These are phyloP conservation scores for Bombus cullumanus DNA, from an alignment of 1,140 invertebrate species.

Conservation along the genomic window DNA sequence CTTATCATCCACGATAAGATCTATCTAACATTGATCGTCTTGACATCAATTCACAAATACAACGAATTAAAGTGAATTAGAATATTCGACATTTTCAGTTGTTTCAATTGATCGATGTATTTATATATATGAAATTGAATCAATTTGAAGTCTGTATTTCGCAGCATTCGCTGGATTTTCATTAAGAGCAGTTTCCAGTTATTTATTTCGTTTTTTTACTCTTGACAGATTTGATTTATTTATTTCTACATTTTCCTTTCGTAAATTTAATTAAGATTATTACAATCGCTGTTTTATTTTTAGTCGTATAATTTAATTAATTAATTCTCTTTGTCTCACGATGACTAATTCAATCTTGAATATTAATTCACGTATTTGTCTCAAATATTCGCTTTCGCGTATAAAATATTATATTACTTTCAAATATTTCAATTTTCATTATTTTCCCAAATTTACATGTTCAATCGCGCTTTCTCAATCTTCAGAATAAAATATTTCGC, in stretches of 20 bases:
- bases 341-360: not conserved
- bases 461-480: too few relatives aligned
- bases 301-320: not conserved
- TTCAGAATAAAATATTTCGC: too few relatives aligned
- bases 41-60: not conserved
- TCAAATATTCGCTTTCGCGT: too few relatives aligned
- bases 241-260: too few relatives aligned
- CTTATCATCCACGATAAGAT: not conserved
- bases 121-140: not conserved
- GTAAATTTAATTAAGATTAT: not conserved
- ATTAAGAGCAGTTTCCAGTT: not conserved
- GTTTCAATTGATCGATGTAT: not conserved
- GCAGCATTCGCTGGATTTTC: too few relatives aligned
- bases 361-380: not conserved
- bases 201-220: not conserved
- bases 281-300: not conserved
- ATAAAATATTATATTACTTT: too few relatives aligned
- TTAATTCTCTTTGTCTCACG: not conserved
- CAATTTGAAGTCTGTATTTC: not conserved
- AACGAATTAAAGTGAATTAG: not conserved
- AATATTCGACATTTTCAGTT: not conserved
- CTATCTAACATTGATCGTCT: not conserved
- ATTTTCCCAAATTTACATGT: too few relatives aligned
- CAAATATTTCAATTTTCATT: too few relatives aligned
- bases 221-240: too few relatives aligned